Evolutionary conservation across 2,113 vertebrate genomes (phyloP).

Genomic region (Lampris megalopsis): DNA sequence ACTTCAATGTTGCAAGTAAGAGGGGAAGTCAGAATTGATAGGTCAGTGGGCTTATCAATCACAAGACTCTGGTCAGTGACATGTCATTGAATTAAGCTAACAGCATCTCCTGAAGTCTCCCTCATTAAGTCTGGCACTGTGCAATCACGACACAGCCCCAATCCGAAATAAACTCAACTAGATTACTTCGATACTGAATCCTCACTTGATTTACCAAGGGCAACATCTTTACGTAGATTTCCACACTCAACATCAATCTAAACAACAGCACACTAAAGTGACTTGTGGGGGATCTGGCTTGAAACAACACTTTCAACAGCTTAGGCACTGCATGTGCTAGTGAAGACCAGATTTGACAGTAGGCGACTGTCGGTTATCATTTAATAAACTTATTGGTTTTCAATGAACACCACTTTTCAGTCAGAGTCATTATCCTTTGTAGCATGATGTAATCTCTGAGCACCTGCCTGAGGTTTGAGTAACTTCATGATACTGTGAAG

Average conservation of each 20-base stretch:
- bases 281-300: background rate
- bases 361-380: background rate
- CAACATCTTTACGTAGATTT: background rate
- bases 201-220: slow-evolving; percentile 12
- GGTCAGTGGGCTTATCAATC: background rate
- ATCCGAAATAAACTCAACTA: slow-evolving; percentile 2
- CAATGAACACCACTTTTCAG: slow-evolving; percentile 1
- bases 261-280: background rate
- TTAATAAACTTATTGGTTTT: background rate
- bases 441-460: slow-evolving; percentile 15
- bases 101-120: background rate
- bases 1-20: background rate
- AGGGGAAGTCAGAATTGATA: background rate
- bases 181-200: background rate
- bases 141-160: background rate
- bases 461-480: background rate
- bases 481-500: too few species aligned
- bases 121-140: background rate
- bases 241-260: slow-evolving; percentile 1
- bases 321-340: slow-evolving; percentile 2
- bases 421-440: background rate
- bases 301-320: slow-evolving; percentile 23
- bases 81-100: background rate
- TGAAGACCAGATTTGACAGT: slow-evolving; percentile 16
- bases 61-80: background rate